Evolutionary conservation across 2,797 vertebrate genomes (phyloP).

Genomic region (Sphenodon punctatus): DNA sequence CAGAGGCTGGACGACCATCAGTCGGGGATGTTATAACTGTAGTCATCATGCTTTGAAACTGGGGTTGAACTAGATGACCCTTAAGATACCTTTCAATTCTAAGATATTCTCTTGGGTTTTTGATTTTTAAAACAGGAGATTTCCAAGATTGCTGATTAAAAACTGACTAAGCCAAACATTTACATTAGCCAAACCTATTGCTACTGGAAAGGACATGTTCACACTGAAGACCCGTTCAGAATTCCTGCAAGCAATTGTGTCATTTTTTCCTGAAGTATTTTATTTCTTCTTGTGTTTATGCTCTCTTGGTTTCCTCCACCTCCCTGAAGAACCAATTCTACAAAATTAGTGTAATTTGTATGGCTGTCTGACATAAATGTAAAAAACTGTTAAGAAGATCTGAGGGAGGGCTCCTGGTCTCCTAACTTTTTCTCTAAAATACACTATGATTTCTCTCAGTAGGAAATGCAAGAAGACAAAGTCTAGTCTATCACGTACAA

Average conservation of each 20-base stretch:
- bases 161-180: no score
- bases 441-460: neutral
- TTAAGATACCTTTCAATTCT: no score
- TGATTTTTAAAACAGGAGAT: no score
- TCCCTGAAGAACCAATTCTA: neutral
- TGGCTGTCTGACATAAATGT: neutral
- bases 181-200: no score
- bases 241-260: neutral
- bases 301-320: neutral
- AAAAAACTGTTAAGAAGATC: constrained; percentile 3
- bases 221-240: neutral
- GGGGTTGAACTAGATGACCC: no score
- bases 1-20: no score
- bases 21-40: no score
- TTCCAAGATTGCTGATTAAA: accelerated
- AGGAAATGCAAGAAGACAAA: neutral
- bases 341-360: neutral
- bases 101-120: no score
- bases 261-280: no score
- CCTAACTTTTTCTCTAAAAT: neutral
- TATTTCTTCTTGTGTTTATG: accelerated
- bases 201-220: accelerated
- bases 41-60: no score
- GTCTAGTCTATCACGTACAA: neutral
- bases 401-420: constrained; percentile 20